Evolutionary conservation across 2,888 invertebrate species (phyloP).

Genomic region (Criorhina ranunculi): DNA sequence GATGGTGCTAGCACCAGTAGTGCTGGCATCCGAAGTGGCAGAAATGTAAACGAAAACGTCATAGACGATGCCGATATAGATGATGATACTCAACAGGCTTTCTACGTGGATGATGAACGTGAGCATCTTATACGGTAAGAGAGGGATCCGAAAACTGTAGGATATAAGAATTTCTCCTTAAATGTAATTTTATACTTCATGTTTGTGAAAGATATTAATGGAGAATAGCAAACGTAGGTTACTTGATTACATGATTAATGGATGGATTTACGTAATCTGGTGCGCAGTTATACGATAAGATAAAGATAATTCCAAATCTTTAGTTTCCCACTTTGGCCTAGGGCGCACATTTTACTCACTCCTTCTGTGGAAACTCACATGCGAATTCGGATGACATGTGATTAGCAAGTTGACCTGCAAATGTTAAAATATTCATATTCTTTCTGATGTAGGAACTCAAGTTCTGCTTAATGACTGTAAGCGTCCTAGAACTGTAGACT

Average conservation of each 20-base stretch:
- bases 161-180: slow-evolving; percentile 21
- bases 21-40: slow-evolving; percentile 41
- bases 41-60: slow-evolving; percentile 26
- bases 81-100: slow-evolving; percentile 51
- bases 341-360: too few relatives aligned
- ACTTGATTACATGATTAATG: neutral
- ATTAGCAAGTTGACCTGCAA: too few relatives aligned
- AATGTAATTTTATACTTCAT: neutral
- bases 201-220: neutral
- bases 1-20: slow-evolving; percentile 42
- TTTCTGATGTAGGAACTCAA: too few relatives aligned
- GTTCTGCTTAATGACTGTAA: too few relatives aligned
- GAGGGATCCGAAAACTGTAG: neutral
- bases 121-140: slow-evolving; percentile 71
- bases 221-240: too few relatives aligned
- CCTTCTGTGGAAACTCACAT: too few relatives aligned
- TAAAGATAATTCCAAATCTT: too few relatives aligned
- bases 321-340: too few relatives aligned
- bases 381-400: too few relatives aligned
- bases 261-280: slow-evolving; percentile 4
- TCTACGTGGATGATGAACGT: slow-evolving; percentile 71
- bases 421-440: too few relatives aligned
- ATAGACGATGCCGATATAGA: slow-evolving; percentile 12
- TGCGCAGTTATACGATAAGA: neutral
- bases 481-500: too few relatives aligned